Evolutionary conservation across 1,140 invertebrate species (phyloP), one percentile per base, ranked within the genome.

Genomic region (Spodoptera litura): DNA sequence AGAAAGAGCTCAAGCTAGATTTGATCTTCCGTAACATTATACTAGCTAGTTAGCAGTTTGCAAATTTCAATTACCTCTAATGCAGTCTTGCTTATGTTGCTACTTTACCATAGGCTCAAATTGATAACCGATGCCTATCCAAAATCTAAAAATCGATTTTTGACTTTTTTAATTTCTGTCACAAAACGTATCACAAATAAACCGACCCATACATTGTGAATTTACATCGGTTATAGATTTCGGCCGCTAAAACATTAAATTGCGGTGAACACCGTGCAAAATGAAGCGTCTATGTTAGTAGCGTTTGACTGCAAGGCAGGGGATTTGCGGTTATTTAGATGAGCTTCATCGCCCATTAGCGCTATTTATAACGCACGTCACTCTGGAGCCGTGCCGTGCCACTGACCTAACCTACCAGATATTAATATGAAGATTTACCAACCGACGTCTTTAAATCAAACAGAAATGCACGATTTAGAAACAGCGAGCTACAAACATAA

Each of bases 321-420:
- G 74, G 83, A 83, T 85, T 83, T 85, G 84, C 79, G 80, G 82
- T 80, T 83, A 81, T 85, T 82, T 83, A 83, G 81, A 79, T 68
- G 75, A 85, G 81, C 80, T 66, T 61, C 62, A 61, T 51, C 81
- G 81, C 35, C 78, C 75, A 88, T 83, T 82, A 81, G 71, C 27
- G 59, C 85, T 91, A 90, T 90, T 90, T 89, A 89, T 87, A 89
- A 76, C 75, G 53, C n/a, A 38, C 78, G 55, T 56, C 27, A 62
- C 66, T 78, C 52, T 59, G 27, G 77, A 72, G 64, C 58, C 76
- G 72, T 80, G 78, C 78, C 87, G 87, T 89, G 85, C 88, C 82
- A 90, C 87, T 91, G 88, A 90, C 89, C 88, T 89, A 89, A 83
- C 85, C 81, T 76, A 85, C 78, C 78, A 80, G 79, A 83, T 83